Percentiles rank a stretch among this genome's conserved stretches.
These are phyloP conservation scores for Delia radicum DNA, from an alignment of 1,140 invertebrate species.

Conservation along the genomic window DNA sequence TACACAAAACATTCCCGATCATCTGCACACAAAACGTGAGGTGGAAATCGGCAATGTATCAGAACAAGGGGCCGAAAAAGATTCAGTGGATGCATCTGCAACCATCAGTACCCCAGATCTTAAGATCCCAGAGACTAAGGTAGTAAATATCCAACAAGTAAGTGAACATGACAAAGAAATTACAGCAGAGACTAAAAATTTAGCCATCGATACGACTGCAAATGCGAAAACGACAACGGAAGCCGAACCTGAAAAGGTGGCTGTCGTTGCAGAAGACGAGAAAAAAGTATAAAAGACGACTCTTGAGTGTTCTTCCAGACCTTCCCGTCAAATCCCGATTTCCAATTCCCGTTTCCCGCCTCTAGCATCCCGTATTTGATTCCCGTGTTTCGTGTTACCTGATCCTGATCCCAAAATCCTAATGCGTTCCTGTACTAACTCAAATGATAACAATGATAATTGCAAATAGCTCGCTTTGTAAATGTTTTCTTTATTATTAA, in stretches of 20 bases:
- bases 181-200: background rate
- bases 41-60: too few relatives aligned
- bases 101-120: background rate
- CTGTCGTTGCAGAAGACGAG: constrained; percentile 17
- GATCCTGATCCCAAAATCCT: background rate
- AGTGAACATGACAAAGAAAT: constrained; percentile 31
- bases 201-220: background rate
- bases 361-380: background rate
- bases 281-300: constrained; percentile 19
- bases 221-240: constrained; percentile 1
- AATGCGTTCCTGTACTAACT: constrained; percentile 6
- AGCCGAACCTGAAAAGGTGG: constrained; percentile 4
- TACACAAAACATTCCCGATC: constrained; percentile 46
- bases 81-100: background rate
- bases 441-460: background rate
- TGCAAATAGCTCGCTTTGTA: background rate
- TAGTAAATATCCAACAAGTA: background rate
- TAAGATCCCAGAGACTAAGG: background rate
- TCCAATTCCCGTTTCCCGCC: background rate
- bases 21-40: constrained; percentile 44
- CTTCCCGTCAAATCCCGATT: background rate
- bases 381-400: too few relatives aligned
- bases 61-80: too few relatives aligned
- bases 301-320: background rate
- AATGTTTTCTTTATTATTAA: background rate